Conservation (phyloP, 2,113 vertebrate genomes). For the Mohoua ochrocephala region DNA sequence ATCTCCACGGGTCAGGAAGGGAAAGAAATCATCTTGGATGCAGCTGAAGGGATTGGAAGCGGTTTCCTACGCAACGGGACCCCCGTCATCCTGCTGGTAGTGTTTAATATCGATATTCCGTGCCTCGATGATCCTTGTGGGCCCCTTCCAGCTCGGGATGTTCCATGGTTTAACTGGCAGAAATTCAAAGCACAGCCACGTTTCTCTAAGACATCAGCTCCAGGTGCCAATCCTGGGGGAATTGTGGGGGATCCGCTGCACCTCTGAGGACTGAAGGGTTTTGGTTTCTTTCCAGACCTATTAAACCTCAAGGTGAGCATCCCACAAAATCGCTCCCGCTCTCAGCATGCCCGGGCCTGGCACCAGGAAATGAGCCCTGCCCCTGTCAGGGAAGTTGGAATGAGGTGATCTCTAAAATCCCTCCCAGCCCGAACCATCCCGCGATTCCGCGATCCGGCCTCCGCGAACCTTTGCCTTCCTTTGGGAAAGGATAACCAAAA, state of each 20-base stretch:
- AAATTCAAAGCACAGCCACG: background rate
- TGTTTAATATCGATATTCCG: background rate
- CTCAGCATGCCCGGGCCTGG: background rate
- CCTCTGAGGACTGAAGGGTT: background rate
- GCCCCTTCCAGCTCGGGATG: background rate
- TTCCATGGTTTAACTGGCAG: background rate
- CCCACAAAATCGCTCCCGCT: background rate
- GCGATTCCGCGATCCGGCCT: background rate
- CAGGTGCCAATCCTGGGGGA: background rate
- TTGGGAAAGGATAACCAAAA: background rate
- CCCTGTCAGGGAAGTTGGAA: background rate
- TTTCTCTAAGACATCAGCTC: background rate
- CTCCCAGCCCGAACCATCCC: background rate
- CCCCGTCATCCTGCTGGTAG: background rate
- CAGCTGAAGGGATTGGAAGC: background rate
- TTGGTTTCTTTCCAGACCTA: background rate
- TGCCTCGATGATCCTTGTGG: background rate
- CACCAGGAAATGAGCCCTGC: background rate
- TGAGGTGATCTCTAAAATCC: background rate
- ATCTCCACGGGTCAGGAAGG: background rate
- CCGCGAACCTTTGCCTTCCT: background rate
- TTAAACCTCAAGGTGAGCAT: background rate
- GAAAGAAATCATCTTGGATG: background rate
- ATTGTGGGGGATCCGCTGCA: background rate
- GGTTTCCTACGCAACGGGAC: background rate